phyloP scores from a whole-genome alignment of 35 echinoderm and acorn worm genomes.

The Ophiothrix spiculata region DNA sequence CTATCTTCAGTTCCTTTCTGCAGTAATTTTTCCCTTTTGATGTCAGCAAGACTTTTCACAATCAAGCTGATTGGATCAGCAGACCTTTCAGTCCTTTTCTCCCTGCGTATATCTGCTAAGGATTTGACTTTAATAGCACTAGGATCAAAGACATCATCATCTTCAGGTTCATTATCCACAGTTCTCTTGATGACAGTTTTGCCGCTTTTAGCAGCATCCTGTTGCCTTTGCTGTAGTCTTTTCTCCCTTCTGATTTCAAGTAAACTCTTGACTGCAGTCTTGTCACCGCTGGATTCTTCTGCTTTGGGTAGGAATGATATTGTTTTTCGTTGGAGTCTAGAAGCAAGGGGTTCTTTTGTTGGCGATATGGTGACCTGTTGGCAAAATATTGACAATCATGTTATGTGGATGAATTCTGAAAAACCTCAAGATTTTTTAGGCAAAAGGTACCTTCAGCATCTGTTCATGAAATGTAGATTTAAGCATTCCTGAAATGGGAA shows the following conservation, averaged over 20 bases:
- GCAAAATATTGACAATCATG: no score
- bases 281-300: background rate
- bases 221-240: background rate
- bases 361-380: background rate
- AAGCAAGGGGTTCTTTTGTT: background rate
- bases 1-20: background rate
- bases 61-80: background rate
- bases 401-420: no score
- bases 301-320: background rate
- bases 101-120: background rate
- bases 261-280: background rate
- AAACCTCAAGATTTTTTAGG: no score
- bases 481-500: no score
- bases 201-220: background rate
- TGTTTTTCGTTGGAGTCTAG: background rate
- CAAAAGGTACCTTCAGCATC: no score
- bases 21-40: background rate
- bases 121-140: background rate
- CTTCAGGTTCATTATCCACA: background rate
- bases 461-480: no score
- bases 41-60: background rate
- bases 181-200: background rate
- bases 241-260: background rate
- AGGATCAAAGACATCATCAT: background rate
- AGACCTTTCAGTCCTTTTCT: background rate